Conservation (phyloP, 2,797 vertebrate genomes). For the Poecilia gillii region DNA sequence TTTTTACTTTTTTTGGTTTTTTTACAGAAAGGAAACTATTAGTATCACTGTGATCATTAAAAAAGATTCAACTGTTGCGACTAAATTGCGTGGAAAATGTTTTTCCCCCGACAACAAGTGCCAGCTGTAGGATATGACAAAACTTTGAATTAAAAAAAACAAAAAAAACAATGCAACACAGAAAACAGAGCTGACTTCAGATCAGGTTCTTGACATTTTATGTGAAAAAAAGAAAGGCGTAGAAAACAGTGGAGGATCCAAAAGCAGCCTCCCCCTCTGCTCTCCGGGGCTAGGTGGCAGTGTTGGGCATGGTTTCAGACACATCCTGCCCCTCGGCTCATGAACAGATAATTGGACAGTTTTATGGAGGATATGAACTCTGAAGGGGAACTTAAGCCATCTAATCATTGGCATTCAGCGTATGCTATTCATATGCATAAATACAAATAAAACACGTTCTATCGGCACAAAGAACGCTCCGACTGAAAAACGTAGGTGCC, state of each 20-base stretch:
- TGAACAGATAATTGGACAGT: slow-evolving; percentile 81
- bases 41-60: slow-evolving; percentile 39
- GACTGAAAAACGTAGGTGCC: slow-evolving; percentile 63
- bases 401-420: slow-evolving; percentile 81
- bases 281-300: slow-evolving; percentile 78
- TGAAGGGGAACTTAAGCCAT: slow-evolving; percentile 82
- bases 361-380: slow-evolving; percentile 82
- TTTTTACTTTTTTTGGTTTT: slow-evolving; percentile 22
- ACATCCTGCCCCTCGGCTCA: slow-evolving; percentile 68
- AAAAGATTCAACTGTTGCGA: slow-evolving; percentile 29
- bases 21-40: slow-evolving; percentile 51
- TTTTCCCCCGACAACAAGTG: slow-evolving; percentile 38
- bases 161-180: slow-evolving; percentile 11
- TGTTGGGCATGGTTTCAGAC: slow-evolving; percentile 79
- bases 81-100: slow-evolving; percentile 35
- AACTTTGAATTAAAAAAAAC: slow-evolving; percentile 29
- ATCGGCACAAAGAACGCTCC: slow-evolving; percentile 62
- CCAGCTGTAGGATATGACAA: slow-evolving; percentile 36
- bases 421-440: slow-evolving; percentile 80
- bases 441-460: slow-evolving; percentile 79
- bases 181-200: slow-evolving; percentile 30
- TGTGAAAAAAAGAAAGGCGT: slow-evolving; percentile 35
- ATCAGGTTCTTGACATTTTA: slow-evolving; percentile 15
- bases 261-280: slow-evolving; percentile 41
- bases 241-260: slow-evolving; percentile 42